phyloP scores from a whole-genome alignment of 2,888 invertebrate genomes.

The Crematogaster levior region DNA sequence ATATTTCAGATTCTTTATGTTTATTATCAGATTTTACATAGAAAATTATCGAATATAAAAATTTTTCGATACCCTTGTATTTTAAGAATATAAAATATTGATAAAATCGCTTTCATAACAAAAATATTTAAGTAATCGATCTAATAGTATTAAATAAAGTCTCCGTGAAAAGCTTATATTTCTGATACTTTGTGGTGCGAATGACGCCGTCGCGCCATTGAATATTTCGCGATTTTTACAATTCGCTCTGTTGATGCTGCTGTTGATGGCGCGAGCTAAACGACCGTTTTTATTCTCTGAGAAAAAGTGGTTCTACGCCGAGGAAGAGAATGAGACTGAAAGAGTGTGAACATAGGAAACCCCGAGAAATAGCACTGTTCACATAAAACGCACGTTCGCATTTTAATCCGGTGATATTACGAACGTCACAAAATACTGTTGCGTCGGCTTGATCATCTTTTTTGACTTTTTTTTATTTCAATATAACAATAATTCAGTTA shows the following conservation, averaged over 20 bases:
- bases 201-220: not conserved
- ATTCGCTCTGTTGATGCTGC: constrained; percentile 1
- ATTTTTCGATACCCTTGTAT: not conserved
- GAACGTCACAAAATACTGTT: not conserved
- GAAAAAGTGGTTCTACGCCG: not conserved
- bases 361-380: not conserved
- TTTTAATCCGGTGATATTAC: constrained; percentile 31
- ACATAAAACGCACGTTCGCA: constrained; percentile 2
- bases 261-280: constrained; percentile 52
- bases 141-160: not conserved
- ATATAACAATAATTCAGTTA: constrained; percentile 9
- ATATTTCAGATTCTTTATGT: not conserved
- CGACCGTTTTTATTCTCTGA: constrained; percentile 59
- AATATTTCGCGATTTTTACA: constrained; percentile 51
- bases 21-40: not conserved
- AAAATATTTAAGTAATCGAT: constrained; percentile 13
- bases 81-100: not conserved
- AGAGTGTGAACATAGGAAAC: constrained; percentile 23
- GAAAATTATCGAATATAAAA: not conserved
- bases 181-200: constrained; percentile 5
- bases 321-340: constrained; percentile 27
- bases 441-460: not conserved
- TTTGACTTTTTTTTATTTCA: not conserved
- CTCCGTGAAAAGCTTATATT: constrained; percentile 43
- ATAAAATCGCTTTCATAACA: not conserved